A percentile compares a stretch with the other conserved stretches of the same genome.
Conservation (phyloP, 2,113 vertebrate genomes). For the Malurus melanocephalus region DNA sequence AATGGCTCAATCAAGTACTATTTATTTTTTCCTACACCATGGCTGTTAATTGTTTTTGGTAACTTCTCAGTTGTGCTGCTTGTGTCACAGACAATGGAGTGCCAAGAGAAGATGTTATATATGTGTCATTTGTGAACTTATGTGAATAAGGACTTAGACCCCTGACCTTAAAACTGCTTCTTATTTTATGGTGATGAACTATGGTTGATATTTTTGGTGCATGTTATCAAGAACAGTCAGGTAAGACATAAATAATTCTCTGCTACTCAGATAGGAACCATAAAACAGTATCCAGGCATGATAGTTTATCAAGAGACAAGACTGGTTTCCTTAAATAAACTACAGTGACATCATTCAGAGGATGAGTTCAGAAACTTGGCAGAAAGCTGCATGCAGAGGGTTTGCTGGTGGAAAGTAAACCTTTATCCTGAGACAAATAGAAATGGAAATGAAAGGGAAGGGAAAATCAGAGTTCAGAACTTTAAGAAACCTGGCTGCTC, state of each 20-base stretch:
- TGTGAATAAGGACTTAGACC: conserved; percentile 59
- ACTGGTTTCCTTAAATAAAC: conserved; percentile 75
- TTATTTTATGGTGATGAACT: conserved; percentile 76
- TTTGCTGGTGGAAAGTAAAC: conserved; percentile 32
- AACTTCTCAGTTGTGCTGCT: background rate
- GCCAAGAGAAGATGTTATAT: conserved; percentile 32
- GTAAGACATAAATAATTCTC: conserved; percentile 72
- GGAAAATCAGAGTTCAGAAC: background rate
- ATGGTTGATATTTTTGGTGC: conserved; percentile 61
- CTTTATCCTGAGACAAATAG: background rate
- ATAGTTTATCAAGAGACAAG: conserved; percentile 73
- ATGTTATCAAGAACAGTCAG: conserved; percentile 71
- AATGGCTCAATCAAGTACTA: background rate
- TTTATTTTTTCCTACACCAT: background rate
- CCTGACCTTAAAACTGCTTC: conserved; percentile 55
- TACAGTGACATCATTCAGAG: conserved; percentile 71
- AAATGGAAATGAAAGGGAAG: background rate
- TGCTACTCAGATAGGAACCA: conserved; percentile 52
- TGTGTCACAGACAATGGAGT: background rate
- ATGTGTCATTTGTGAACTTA: conserved; percentile 53
- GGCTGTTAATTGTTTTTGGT: conserved; percentile 46
- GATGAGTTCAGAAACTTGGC: conserved; percentile 53
- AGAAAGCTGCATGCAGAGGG: conserved; percentile 1
- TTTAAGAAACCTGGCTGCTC: background rate
- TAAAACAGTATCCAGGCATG: conserved; percentile 65